Conservation (phyloP, 2,113 vertebrate genomes). For the Chaenocephalus aceratus region DNA sequence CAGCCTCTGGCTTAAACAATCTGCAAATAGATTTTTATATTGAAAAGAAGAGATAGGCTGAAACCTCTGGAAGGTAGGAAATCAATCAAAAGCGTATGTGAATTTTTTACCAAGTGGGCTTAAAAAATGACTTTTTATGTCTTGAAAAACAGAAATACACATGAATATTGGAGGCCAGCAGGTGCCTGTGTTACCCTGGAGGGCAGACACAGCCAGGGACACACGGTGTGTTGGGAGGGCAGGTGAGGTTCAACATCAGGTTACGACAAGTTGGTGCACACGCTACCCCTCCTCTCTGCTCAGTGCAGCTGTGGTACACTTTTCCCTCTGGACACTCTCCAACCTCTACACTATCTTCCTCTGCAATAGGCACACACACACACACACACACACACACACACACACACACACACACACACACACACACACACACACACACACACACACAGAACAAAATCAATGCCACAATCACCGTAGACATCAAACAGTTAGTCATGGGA, state of each 20-base stretch:
- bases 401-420: slow-evolving; percentile 16
- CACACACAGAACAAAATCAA: slow-evolving; percentile 49
- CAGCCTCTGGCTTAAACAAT: slow-evolving; percentile 9
- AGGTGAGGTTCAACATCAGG: slow-evolving; percentile 98
- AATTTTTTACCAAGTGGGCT: not conserved
- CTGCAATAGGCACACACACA: slow-evolving; percentile 56
- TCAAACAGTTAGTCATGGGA: slow-evolving; percentile 60
- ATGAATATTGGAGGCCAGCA: not conserved
- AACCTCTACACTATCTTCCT: slow-evolving; percentile 81
- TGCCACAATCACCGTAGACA: slow-evolving; percentile 45
- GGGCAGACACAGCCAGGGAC: slow-evolving; percentile 94
- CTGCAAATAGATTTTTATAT: not conserved
- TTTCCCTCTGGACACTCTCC: slow-evolving; percentile 92
- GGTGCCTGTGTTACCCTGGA: slow-evolving; percentile 84
- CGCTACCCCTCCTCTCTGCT: slow-evolving; percentile 90
- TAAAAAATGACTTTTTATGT: not conserved
- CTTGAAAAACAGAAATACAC: not conserved
- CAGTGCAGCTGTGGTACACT: slow-evolving; percentile 93
- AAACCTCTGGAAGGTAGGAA: not conserved
- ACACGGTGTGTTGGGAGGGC: slow-evolving; percentile 92
- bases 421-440: slow-evolving; percentile 14
- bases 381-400: slow-evolving; percentile 27
- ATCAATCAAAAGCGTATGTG: not conserved
- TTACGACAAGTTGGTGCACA: slow-evolving; percentile 94
- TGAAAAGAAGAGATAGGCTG: not conserved